Evolutionary conservation across 2,888 invertebrate species (phyloP), one percentile per base, ranked within the genome.

Genomic region (Drosophila anomalata): DNA sequence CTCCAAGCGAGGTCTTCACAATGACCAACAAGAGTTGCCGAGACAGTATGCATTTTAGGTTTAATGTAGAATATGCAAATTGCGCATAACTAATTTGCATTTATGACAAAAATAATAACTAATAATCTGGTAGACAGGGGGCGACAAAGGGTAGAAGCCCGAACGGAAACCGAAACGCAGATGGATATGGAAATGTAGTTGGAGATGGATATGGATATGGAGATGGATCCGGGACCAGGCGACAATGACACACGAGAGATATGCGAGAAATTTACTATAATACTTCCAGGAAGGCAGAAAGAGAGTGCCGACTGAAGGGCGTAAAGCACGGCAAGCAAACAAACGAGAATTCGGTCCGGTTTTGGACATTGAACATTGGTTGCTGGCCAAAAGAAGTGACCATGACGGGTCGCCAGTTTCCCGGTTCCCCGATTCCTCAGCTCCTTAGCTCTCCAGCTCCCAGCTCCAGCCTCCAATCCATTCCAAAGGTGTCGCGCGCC

Each of bases 231-330:
- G 67, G 24, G 66, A 44, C 60, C 56, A 50, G 42, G 72, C 76
- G 77, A 78, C 82, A 79, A 78, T 72, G 74, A 73, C 73, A 75
- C 79, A 75, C 71, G 66, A 75, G 55, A 81, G 75, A 82, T 87
- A 81, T 81, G 85, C 82, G 87, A 80, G 84, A 80, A 88, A 88
- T 88, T 88, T 88, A 88, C 87, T 73, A 84, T 88, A 87, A 88
- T 84, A 79, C 81, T 86, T 86, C 85, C 85, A 86, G 78, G 85
- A 86, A 85, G 80, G 71, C 79, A 71, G 61, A 78, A 80, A 76
- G 78, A 76, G 79, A 77, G 74, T 70, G 69, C 69, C 75, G 76
- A 72, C 69, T 62, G 42, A 61, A 48, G 57, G 62, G 62, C 65
- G 55, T 58, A 62, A 76, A 74, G 56, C 66, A 48, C 73, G 60